A percentile compares a stretch with the other conserved stretches of the same genome.
These are phyloP conservation scores for Remorina albescens DNA, from an alignment of 2,797 vertebrate genomes.

Conservation along the genomic window DNA sequence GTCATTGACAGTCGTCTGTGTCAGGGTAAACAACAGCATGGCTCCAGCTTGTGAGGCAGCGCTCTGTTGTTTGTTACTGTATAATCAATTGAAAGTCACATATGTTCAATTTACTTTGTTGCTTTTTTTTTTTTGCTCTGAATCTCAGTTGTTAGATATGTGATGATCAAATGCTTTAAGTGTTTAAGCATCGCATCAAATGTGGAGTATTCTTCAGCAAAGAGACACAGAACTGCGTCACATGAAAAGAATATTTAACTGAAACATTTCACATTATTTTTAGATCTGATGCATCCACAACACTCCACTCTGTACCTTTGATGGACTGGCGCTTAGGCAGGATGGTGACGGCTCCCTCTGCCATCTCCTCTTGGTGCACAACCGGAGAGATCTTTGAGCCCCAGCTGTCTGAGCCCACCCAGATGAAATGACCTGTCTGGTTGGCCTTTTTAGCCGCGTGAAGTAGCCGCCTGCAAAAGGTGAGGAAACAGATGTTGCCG, in stretches of 20 bases:
- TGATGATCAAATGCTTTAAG: slow-evolving; percentile 31
- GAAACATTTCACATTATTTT: slow-evolving; percentile 13
- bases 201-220: slow-evolving; percentile 3
- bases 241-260: slow-evolving; percentile 4
- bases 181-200: neutral
- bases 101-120: slow-evolving; percentile 14
- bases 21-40: slow-evolving; percentile 29
- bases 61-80: slow-evolving; percentile 9
- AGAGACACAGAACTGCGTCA: slow-evolving; percentile 3
- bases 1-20: slow-evolving; percentile 42
- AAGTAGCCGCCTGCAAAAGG: slow-evolving; percentile 89
- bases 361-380: slow-evolving; percentile 94
- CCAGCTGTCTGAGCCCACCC: slow-evolving; percentile 99
- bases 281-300: slow-evolving; percentile 11
- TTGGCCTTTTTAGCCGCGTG: slow-evolving; percentile 95
- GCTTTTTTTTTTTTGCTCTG: slow-evolving; percentile 1
- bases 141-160: slow-evolving; percentile 14
- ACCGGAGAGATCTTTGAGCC: slow-evolving; percentile 97
- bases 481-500: slow-evolving; percentile 71
- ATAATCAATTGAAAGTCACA: slow-evolving; percentile 19
- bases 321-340: slow-evolving; percentile 95
- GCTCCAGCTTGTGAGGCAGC: slow-evolving; percentile 4
- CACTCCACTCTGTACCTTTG: slow-evolving; percentile 84
- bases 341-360: slow-evolving; percentile 96
- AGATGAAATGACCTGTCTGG: slow-evolving; percentile 97